Evolutionary conservation across 2,888 invertebrate genomes (phyloP).

Genomic region (Patella caerulea): DNA sequence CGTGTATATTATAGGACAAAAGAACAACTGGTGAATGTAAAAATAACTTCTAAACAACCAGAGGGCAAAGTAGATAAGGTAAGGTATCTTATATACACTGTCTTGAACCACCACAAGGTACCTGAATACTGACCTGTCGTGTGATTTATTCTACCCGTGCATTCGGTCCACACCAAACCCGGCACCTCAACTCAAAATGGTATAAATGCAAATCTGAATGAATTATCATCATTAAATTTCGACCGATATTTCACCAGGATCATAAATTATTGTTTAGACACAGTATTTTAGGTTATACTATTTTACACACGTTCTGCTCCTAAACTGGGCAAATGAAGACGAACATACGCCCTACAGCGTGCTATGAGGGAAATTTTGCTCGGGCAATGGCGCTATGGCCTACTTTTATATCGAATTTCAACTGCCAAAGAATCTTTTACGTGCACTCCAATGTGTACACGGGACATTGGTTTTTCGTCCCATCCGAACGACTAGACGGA

Average conservation of each 20-base stretch:
- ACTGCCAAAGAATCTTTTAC: no score
- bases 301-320: background rate
- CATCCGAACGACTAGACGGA: no score
- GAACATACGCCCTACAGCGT: no score
- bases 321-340: no score
- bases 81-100: background rate
- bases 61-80: conserved; percentile 62
- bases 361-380: no score
- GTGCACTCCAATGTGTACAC: no score
- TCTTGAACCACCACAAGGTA: background rate
- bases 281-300: background rate
- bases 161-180: background rate
- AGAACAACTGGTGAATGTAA: conserved; percentile 55
- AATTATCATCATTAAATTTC: background rate
- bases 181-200: background rate
- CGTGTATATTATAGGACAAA: conserved; percentile 48
- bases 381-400: no score
- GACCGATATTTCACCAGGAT: no score
- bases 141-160: background rate
- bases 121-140: background rate
- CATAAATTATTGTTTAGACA: no score
- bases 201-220: background rate
- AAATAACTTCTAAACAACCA: conserved; percentile 62
- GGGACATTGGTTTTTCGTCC: no score
- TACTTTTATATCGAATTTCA: no score